Evolutionary conservation across 2,113 vertebrate species (phyloP).

Genomic region (Vanacampus margaritifer): DNA sequence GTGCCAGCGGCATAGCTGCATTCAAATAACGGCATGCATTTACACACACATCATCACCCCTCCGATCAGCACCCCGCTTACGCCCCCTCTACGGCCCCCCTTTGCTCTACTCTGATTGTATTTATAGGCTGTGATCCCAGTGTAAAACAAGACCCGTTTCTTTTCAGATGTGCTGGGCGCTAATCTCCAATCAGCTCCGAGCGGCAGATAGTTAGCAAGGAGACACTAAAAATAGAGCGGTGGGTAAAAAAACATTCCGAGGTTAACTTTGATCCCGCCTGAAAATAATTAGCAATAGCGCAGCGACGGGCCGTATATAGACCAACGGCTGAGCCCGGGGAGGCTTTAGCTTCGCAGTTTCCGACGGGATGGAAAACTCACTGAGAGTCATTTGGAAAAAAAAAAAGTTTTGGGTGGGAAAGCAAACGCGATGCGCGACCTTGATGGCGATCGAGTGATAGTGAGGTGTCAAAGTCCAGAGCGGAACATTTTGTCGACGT

Average conservation of each 20-base stretch:
- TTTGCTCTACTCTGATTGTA: slow-evolving; percentile 56
- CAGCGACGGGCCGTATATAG: slow-evolving; percentile 50
- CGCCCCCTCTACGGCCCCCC: background rate
- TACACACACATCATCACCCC: slow-evolving; percentile 45
- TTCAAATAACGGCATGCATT: slow-evolving; percentile 33
- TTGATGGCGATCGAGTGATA: slow-evolving; percentile 20
- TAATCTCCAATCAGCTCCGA: slow-evolving; percentile 75
- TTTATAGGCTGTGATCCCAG: slow-evolving; percentile 76
- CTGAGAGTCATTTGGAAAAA: slow-evolving; percentile 40
- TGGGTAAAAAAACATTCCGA: slow-evolving; percentile 60
- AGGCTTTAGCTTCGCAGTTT: slow-evolving; percentile 21
- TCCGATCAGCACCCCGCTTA: background rate
- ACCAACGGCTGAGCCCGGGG: slow-evolving; percentile 36
- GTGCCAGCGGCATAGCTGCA: slow-evolving; percentile 35
- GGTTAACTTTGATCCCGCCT: slow-evolving; percentile 64
- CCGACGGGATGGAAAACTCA: slow-evolving; percentile 44
- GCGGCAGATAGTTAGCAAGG: slow-evolving; percentile 71
- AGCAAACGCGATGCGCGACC: slow-evolving; percentile 24
- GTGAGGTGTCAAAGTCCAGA: slow-evolving; percentile 9
- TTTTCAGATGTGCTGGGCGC: slow-evolving; percentile 49
- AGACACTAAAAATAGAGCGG: slow-evolving; percentile 62
- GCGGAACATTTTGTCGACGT: slow-evolving; percentile 1
- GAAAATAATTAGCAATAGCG: slow-evolving; percentile 71
- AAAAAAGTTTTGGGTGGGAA: slow-evolving; percentile 31
- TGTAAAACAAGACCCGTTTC: slow-evolving; percentile 60